Conservation (phyloP, 2,888 invertebrate species). For the Andricus quercusramuli region DNA sequence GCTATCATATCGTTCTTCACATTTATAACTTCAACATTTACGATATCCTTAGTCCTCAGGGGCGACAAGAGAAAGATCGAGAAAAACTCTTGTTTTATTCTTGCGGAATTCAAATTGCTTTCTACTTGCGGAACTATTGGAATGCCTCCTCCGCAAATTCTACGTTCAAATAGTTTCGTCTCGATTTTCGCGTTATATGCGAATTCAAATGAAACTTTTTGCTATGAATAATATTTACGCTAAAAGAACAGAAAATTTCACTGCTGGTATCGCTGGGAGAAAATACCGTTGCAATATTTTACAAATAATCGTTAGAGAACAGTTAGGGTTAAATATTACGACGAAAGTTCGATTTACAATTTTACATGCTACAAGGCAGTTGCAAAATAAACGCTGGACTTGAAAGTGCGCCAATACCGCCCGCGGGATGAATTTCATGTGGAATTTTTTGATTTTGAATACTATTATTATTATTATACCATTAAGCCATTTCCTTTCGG, state of each 20-base stretch:
- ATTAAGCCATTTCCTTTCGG: no score
- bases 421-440: no score
- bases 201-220: background rate
- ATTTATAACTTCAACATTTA: constrained; percentile 3
- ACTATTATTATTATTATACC: no score
- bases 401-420: no score
- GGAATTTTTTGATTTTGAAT: no score
- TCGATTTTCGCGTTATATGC: background rate
- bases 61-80: constrained; percentile 7
- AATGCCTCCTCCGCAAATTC: constrained; percentile 1
- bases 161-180: background rate
- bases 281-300: no score
- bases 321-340: no score
- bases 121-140: background rate
- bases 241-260: background rate
- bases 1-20: background rate
- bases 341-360: no score
- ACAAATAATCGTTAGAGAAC: no score
- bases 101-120: background rate
- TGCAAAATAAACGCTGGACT: no score
- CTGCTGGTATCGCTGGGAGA: background rate
- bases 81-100: background rate
- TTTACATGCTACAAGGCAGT: no score
- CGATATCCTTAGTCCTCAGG: constrained; percentile 3
- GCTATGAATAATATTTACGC: background rate